Evolutionary conservation across 2,797 vertebrate species (phyloP).

Genomic region (Tenualosa ilisha): DNA sequence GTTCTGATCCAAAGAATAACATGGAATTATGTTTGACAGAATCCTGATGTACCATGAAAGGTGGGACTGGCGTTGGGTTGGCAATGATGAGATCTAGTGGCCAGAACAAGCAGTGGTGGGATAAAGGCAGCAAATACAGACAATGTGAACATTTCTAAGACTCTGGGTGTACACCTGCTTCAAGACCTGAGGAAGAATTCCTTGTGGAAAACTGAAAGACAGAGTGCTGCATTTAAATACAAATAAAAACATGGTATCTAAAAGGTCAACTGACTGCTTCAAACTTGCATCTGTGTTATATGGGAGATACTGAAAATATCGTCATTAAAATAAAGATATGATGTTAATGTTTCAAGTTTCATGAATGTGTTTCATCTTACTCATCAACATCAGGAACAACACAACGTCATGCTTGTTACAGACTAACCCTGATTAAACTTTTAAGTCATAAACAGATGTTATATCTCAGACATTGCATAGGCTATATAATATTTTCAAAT

Average conservation of each 20-base stretch:
- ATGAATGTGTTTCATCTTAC: not conserved
- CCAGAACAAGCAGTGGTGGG: not conserved
- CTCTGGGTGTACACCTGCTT: not conserved
- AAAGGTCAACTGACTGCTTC: too few species aligned
- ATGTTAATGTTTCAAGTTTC: too few species aligned
- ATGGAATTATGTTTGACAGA: too few species aligned
- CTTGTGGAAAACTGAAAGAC: not conserved
- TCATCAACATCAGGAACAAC: not conserved
- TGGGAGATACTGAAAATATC: too few species aligned
- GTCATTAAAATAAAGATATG: too few species aligned
- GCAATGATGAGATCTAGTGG: constrained; percentile 20
- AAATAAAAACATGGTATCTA: too few species aligned
- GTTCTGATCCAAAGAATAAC: too few species aligned
- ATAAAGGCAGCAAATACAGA: constrained; percentile 11
- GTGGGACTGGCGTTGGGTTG: not conserved
- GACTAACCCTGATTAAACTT: not conserved
- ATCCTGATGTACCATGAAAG: not conserved
- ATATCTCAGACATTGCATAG: not conserved
- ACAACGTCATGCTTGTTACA: not conserved
- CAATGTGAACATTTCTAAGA: constrained; percentile 7
- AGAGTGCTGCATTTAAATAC: not conserved
- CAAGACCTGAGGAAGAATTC: not conserved
- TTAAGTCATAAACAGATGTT: not conserved
- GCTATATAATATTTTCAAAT: not conserved
- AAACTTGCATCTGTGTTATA: too few species aligned